Conservation (phyloP, 1,140 invertebrate genomes). For the Drosophila littoralis region DNA sequence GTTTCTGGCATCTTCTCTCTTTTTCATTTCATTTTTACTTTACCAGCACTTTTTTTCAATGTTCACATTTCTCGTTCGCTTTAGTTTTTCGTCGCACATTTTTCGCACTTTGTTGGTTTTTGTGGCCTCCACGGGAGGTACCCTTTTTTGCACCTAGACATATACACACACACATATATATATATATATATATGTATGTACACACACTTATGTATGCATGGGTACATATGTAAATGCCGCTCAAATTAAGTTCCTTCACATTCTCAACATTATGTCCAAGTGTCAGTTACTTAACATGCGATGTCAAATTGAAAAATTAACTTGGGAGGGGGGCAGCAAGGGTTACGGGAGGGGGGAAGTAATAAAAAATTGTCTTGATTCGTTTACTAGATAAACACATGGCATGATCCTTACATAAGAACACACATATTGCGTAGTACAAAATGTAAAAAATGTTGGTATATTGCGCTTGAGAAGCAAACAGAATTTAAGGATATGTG, state of each 20-base stretch:
- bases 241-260: constrained; percentile 44
- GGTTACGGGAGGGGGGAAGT: neutral
- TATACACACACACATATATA: constrained; percentile 1
- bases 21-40: constrained; percentile 19
- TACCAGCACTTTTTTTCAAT: constrained; percentile 14
- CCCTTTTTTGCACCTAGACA: constrained; percentile 22
- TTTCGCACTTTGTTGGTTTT: constrained; percentile 39
- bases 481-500: too few species aligned
- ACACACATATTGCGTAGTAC: neutral
- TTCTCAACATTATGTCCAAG: constrained; percentile 37
- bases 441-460: neutral
- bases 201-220: neutral
- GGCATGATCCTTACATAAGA: constrained; percentile 4
- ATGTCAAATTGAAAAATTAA: constrained; percentile 52
- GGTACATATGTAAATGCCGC: constrained; percentile 17
- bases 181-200: constrained; percentile 2
- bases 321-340: neutral
- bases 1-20: constrained; percentile 53
- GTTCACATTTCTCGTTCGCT: constrained; percentile 23
- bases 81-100: constrained; percentile 33
- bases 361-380: constrained; percentile 11
- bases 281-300: constrained; percentile 51
- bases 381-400: constrained; percentile 23
- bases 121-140: constrained; percentile 20
- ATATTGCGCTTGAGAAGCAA: too few species aligned